These are phyloP conservation scores for Hepsetus odoe DNA, from an alignment of 2,113 vertebrate genomes.

Conservation along the genomic window DNA sequence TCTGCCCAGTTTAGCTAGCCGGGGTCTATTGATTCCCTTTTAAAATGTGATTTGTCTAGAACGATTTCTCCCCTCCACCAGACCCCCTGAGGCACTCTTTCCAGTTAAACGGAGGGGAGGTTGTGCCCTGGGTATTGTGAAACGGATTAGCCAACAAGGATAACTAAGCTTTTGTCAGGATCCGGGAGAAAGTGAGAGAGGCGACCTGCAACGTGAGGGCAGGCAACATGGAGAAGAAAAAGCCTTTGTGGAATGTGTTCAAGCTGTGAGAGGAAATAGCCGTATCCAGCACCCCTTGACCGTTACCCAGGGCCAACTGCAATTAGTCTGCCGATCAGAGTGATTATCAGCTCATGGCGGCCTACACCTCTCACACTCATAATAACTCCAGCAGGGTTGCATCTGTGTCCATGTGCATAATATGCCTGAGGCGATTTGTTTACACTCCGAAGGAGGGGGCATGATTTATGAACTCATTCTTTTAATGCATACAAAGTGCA, in stretches of 20 bases:
- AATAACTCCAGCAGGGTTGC: neutral
- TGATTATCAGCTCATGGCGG: constrained; percentile 58
- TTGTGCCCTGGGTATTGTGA: constrained; percentile 50
- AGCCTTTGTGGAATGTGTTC: constrained; percentile 43
- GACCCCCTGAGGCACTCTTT: constrained; percentile 66
- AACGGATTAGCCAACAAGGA: constrained; percentile 62
- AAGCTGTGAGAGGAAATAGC: constrained; percentile 50
- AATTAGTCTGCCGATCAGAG: constrained; percentile 55
- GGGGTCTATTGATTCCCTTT: constrained; percentile 70
- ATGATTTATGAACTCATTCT: neutral
- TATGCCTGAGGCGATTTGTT: neutral
- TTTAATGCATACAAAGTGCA: neutral
- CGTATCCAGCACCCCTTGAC: constrained; percentile 19
- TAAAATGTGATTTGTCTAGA: constrained; percentile 72
- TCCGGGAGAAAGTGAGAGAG: constrained; percentile 39
- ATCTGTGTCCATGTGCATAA: constrained; percentile 18
- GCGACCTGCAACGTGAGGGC: constrained; percentile 43
- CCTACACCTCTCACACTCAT: constrained; percentile 19
- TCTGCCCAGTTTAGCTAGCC: constrained; percentile 69
- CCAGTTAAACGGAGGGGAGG: constrained; percentile 65
- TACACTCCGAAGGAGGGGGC: neutral
- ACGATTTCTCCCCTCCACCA: constrained; percentile 59
- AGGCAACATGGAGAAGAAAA: constrained; percentile 52
- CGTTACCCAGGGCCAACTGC: neutral
- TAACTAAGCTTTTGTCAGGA: constrained; percentile 58